Evolutionary conservation across 1,140 invertebrate species (phyloP), one percentile per base, ranked within the genome.

Genomic region (Pseudomyrmex gracilis): DNA sequence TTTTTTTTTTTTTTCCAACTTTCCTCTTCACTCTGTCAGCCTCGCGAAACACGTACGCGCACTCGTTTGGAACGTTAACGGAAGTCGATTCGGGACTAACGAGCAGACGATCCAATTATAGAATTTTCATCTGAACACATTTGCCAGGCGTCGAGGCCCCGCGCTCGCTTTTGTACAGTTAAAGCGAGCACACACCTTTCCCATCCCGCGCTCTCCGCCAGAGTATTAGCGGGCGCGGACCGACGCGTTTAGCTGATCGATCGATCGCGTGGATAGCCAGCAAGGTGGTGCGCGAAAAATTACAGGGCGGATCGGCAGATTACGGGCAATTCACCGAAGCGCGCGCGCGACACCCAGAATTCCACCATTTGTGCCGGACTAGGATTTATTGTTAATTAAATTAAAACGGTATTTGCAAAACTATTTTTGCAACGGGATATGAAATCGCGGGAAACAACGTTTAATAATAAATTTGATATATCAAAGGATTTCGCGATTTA

Each of bases 1-100:
- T n/a, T n/a, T n/a, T n/a, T n/a, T n/a, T n/a, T n/a, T n/a, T n/a
- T n/a, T n/a, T n/a, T n/a, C n/a, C n/a, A n/a, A 43, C 55, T n/a
- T 57, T 77, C 70, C 17, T 13, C 57, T 7, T 34, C 0, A 34
- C 34, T 7, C 34, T 34, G 34, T 34, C 15, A 15, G 15, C 43
- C 53, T 47, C 66, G 76, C 66, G 71, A 63, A 76, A 71, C 73
- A 55, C 66, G 67, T 73, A 73, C 73, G 71, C 61, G 55, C 71
- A 60, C 86, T 76, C 82, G 71, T 90, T 91, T 86, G 74, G 76
- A 74, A 78, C 84, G 86, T 90, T 90, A 92, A 91, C 90, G 89
- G 89, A 92, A 91, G 90, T 91, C 91, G 88, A 92, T 92, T 92
- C 87, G 86, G 73, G 88, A 84, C 87, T 92, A 92, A 92, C 92